Evolutionary conservation across 23 tunicate species (phyloP), one percentile per base, ranked within the genome.

Genomic region (Styela plicata): DNA sequence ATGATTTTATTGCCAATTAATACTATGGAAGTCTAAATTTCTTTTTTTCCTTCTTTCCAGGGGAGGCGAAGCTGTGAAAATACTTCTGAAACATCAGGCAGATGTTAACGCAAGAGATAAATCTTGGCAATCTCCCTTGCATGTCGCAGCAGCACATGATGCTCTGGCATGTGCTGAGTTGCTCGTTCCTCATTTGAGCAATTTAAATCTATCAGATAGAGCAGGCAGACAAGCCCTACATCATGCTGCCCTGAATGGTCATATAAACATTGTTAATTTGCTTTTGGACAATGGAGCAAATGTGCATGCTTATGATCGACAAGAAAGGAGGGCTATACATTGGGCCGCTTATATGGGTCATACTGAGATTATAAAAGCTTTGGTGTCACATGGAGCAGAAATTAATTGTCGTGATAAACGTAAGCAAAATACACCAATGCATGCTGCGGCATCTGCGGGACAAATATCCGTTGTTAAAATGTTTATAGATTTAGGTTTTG

Each of bases 281-380:
- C 63, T 93, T 22, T 44, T 93, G 18, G 93, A 85, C 33, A 80
- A 88, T 65, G 93, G 89, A 27, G 98, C 89, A 24, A 88, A 86
- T 64, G 78, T 88, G 24, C 89, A 86, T 36, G 89, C 92, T 21
- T 93, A 93, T 79, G 98, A 93, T 44, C 63, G 98, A 36, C 98
- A 87, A 68, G 93, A 93, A 70, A 63, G 98, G 29, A 53, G 98
- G 28, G 93, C 98, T 1, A 68, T 93, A 1, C 98, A 93, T 74
- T 93, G 98, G 98, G 98, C 98, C 61, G 98, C 98, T 10, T 88
- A 82, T 74, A 88, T 82, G 89, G 98, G 98, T 33, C 93, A 93
- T 83, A 80, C 89, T 20, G 98, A 93, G 65, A 93, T 93, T 34
- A 88, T 93, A 13, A 86, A 93, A 74, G 85, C 73, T 63, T 75